Conservation (phyloP, 23 tunicate genomes). For the Trididemnum clinides region DNA sequence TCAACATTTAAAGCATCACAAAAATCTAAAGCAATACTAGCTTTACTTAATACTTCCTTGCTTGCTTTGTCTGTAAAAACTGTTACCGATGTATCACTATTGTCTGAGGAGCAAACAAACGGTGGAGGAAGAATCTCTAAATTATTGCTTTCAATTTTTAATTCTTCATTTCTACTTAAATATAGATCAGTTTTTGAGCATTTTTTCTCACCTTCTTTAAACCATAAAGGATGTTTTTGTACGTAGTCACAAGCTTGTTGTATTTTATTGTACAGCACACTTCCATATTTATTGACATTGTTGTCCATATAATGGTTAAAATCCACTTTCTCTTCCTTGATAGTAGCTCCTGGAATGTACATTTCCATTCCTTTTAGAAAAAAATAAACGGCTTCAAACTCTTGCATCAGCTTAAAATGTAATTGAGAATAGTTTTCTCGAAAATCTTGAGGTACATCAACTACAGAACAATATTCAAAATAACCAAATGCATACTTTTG, state of each 20-base stretch:
- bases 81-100: too few relatives aligned
- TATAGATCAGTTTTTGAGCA: background rate
- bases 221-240: constrained; percentile 50
- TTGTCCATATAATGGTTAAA: constrained; percentile 34
- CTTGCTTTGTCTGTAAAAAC: too few relatives aligned
- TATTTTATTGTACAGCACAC: background rate
- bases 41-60: too few relatives aligned
- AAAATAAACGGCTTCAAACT: constrained; percentile 60
- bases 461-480: constrained; percentile 53
- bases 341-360: constrained; percentile 33
- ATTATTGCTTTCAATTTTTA: background rate
- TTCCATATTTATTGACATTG: constrained; percentile 37
- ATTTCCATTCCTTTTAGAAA: constrained; percentile 38
- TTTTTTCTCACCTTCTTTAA: background rate
- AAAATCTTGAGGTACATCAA: constrained; percentile 43
- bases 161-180: background rate
- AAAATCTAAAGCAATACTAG: too few relatives aligned
- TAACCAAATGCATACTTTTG: constrained; percentile 58
- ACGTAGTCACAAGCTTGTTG: constrained; percentile 34
- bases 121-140: background rate
- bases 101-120: too few relatives aligned
- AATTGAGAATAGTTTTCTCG: background rate
- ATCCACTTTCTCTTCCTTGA: constrained; percentile 34
- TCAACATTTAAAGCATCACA: too few relatives aligned
- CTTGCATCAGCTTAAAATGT: constrained; percentile 57